Evolutionary conservation across 2,113 vertebrate genomes (phyloP), one percentile per base, ranked within the genome.

Genomic region (Dasyprocta punctata): DNA sequence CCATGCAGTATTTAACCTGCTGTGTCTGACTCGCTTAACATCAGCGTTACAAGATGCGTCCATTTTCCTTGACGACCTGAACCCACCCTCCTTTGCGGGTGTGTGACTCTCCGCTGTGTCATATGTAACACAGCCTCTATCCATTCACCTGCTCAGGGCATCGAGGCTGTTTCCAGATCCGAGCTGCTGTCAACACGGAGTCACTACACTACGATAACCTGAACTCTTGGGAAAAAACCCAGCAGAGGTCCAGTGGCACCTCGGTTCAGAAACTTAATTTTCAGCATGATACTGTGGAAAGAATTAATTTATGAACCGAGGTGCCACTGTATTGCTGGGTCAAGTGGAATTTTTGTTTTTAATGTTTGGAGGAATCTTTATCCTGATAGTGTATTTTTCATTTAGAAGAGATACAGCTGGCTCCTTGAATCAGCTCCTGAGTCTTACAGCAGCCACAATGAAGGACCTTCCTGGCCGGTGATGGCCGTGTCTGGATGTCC

Each of bases 401-500:
- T 73, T 67, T 89, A 47, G 87, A 80, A 89, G 17, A 89, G 47
- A 65, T 38, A 3, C 14, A 28, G 44, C 61, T 58, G 54, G 73
- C 41, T 86, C 28, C 83, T 6, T 69, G 28, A 94, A 86, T 11
- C 38, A 77, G 44, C 52, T 73, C 44, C 44, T 6, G 71, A 77
- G 28, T 36, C 49, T 63, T 63, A 86, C 0, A 95, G 33, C 71
- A 69, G 26, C 7, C 56, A 60, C 22, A 83, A 38, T 44, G n/a
- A 75, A 95, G 60, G 80, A 77, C 52, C 41, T 98, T 97, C 95
- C 95, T 96, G 52, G 90, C 20, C 6, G 17, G 63, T 67, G 36
- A 67, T 17, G 16, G 65, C 33, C 19, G 14, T n/a, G 33, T 67
- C 65, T 67, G 17, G 13, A n/a, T n/a, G 65, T n/a, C 16, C 65